These are phyloP conservation scores for Acanthosepion lycidas DNA, from an alignment of 2,888 invertebrate species.

Conservation along the genomic window DNA sequence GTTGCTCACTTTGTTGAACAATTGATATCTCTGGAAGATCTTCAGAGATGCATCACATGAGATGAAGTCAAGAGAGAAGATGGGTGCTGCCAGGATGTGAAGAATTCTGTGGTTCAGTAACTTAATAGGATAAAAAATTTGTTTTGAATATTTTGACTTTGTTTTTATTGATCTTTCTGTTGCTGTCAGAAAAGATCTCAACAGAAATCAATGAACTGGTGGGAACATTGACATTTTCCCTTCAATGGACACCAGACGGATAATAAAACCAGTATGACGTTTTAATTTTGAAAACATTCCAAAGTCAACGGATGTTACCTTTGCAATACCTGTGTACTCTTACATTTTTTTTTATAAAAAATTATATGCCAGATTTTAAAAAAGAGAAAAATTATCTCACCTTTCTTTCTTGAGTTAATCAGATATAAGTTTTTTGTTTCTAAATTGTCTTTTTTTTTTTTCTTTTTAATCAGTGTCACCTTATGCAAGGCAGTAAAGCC, in stretches of 20 bases:
- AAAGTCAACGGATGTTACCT: background rate
- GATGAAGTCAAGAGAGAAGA: background rate
- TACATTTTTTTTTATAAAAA: background rate
- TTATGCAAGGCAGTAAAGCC: no score
- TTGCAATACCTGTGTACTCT: background rate
- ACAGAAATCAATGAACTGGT: background rate
- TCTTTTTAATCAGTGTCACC: no score
- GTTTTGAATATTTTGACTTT: background rate
- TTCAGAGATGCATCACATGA: background rate
- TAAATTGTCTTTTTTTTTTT: no score
- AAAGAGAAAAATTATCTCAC: background rate
- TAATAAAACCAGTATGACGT: background rate
- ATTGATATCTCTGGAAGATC: background rate
- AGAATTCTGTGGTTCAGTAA: background rate
- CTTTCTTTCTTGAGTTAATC: background rate
- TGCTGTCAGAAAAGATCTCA: background rate
- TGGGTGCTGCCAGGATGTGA: background rate
- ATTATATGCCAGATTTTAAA: background rate
- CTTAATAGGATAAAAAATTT: background rate
- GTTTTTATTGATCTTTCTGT: background rate
- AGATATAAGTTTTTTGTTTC: no score
- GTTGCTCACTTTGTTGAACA: background rate
- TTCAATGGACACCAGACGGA: background rate
- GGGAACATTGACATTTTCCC: background rate
- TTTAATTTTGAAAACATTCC: background rate